Evolutionary conservation across 2,113 vertebrate genomes (phyloP), one percentile per base, ranked within the genome.

Genomic region (Antigone vipio): DNA sequence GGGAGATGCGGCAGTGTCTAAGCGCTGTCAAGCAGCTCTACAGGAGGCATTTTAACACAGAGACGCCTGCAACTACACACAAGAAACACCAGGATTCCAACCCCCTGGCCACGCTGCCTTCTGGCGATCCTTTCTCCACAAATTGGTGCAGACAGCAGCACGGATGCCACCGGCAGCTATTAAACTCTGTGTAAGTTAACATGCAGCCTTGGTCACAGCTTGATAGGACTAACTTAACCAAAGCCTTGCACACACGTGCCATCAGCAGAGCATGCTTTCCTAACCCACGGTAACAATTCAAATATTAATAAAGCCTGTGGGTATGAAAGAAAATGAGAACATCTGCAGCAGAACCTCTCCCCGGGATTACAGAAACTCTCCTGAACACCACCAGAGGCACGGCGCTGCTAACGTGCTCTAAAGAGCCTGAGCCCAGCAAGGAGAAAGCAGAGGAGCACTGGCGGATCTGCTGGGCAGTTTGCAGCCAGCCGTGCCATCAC

Each of bases 281-380:
- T 89, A 91, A 93, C 89, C 84, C 82, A n/a, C 47, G 49, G 17
- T 42, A 86, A 89, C 95, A 85, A 77, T 4, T 64, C 17, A 73
- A 62, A 63, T 38, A 64, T 40, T 63, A 82, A 76, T 42, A 86
- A 88, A 90, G 75, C 53, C 55, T 55, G 45, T 52, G 24, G n/a
- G 21, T 85, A 88, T 56, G 88, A 93, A 94, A 85, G 66, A 23
- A 89, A 93, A 96, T 76, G 69, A 87, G 91, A 87, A 87, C 85
- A 66, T 63, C 72, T 12, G 53, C 73, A 80, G 35, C 73, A 52
- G 40, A 56, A 42, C 76, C 63, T 76, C 64, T 87, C 60, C 19
- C 44, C 32, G 12, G 45, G 45, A 42, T 42, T 12, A 42, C 40
- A 42, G 40, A 12, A 42, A 42, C 40, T 12, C 40, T 42, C 40